Evolutionary conservation across 2,888 invertebrate genomes (phyloP).

Genomic region (Torymus texanus): DNA sequence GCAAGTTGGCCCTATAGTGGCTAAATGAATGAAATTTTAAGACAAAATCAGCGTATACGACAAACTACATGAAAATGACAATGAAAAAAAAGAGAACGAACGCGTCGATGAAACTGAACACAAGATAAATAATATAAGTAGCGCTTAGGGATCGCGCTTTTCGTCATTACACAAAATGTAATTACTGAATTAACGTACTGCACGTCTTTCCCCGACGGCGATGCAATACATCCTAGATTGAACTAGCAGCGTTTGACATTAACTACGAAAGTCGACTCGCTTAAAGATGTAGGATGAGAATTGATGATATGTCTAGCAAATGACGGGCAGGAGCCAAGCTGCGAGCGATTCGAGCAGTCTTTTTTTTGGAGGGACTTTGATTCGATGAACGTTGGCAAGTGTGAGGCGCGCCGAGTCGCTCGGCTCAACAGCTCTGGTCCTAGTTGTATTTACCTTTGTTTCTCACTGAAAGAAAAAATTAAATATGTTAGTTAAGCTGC

Average conservation of each 20-base stretch:
- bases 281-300: too few species aligned
- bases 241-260: constrained; percentile 34
- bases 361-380: too few species aligned
- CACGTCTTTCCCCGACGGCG: background rate
- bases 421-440: constrained; percentile 27
- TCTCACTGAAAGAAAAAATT: constrained; percentile 76
- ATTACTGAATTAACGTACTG: constrained; percentile 64
- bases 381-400: too few species aligned
- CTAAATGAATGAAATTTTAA: too few species aligned
- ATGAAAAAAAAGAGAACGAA: background rate
- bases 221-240: constrained; percentile 34
- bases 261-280: background rate
- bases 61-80: constrained; percentile 15
- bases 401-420: too few species aligned
- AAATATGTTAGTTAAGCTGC: constrained; percentile 14
- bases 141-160: constrained; percentile 58
- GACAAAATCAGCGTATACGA: background rate
- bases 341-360: too few species aligned
- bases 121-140: constrained; percentile 39
- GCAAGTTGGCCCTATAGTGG: too few species aligned
- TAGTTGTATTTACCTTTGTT: constrained; percentile 73
- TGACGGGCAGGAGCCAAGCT: too few species aligned
- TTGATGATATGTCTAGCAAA: too few species aligned
- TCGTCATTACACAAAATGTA: constrained; percentile 71
- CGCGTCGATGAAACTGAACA: constrained; percentile 7